Conservation (phyloP, 2,797 vertebrate genomes). For the Prunella strophiata region DNA sequence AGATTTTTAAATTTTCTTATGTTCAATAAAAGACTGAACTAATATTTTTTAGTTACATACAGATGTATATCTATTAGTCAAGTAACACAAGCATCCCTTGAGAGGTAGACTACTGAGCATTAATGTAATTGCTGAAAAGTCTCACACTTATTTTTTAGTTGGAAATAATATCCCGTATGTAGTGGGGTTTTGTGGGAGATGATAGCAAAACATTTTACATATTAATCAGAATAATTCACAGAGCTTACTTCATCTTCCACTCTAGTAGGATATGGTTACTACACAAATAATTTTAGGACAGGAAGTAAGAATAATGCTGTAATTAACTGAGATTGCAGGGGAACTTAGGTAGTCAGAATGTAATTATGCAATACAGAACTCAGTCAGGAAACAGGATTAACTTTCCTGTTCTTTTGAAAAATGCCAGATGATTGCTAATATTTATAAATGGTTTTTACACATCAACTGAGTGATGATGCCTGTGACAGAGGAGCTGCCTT, state of each 20-base stretch:
- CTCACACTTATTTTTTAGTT: slow-evolving; percentile 32
- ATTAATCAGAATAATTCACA: slow-evolving; percentile 53
- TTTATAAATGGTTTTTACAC: slow-evolving; percentile 61
- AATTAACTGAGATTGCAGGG: slow-evolving; percentile 68
- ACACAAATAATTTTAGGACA: slow-evolving; percentile 64
- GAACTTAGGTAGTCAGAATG: slow-evolving; percentile 62
- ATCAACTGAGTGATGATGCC: slow-evolving; percentile 37
- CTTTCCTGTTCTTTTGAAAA: slow-evolving; percentile 67
- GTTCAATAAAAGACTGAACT: not conserved
- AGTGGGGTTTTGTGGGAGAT: not conserved
- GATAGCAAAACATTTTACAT: slow-evolving; percentile 34
- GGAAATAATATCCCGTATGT: not conserved
- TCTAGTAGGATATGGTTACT: slow-evolving; percentile 55
- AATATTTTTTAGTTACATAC: not conserved
- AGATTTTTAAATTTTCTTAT: not conserved
- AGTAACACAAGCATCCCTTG: slow-evolving; percentile 31
- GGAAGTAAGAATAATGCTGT: slow-evolving; percentile 70
- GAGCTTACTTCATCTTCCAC: slow-evolving; percentile 55
- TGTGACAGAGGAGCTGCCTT: slow-evolving; percentile 36
- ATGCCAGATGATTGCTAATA: slow-evolving; percentile 67
- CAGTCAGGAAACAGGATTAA: slow-evolving; percentile 63
- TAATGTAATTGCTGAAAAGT: slow-evolving; percentile 47
- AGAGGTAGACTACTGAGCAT: not conserved
- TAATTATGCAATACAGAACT: slow-evolving; percentile 59
- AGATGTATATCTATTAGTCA: not conserved